Conservation (phyloP, 2,797 vertebrate species). For the Chaunax sp. region DNA sequence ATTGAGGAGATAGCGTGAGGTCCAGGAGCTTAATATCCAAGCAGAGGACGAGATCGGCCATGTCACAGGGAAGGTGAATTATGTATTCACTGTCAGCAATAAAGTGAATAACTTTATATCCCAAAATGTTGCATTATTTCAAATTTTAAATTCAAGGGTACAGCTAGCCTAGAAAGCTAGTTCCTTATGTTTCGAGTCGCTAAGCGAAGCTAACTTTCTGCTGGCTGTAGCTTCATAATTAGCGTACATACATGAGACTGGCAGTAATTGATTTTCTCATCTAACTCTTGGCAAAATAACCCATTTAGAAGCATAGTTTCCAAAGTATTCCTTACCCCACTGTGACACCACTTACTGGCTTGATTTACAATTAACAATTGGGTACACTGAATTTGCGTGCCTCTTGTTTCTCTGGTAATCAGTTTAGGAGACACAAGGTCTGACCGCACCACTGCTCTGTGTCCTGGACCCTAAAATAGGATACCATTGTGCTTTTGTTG, state of each 20-base stretch:
- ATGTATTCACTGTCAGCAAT: too few relatives aligned
- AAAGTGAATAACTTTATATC: neutral
- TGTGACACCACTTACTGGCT: conserved; percentile 2
- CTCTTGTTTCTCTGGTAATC: conserved; percentile 44
- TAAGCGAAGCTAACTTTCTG: neutral
- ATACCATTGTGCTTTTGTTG: conserved; percentile 62
- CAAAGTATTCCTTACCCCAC: conserved; percentile 3
- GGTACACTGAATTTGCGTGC: conserved; percentile 11
- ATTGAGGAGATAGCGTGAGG: too few relatives aligned
- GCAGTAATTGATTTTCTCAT: conserved; percentile 1
- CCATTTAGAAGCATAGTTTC: neutral
- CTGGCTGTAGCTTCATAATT: neutral
- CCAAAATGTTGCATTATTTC: neutral
- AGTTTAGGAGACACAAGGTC: conserved; percentile 73
- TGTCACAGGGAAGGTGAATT: too few relatives aligned
- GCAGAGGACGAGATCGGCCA: too few relatives aligned
- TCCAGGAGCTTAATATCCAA: too few relatives aligned
- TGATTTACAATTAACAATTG: conserved; percentile 21
- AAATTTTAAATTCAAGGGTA: neutral
- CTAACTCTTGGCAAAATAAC: neutral
- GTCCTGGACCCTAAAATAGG: conserved; percentile 48
- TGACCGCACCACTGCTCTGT: conserved; percentile 66
- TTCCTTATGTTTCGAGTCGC: too few relatives aligned
- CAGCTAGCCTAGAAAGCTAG: neutral
- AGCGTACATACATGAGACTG: neutral